A percentile compares a stretch with the other conserved stretches of the same genome.
Conservation (phyloP, 2,888 invertebrate species). For the Meiosimyza decipiens region DNA sequence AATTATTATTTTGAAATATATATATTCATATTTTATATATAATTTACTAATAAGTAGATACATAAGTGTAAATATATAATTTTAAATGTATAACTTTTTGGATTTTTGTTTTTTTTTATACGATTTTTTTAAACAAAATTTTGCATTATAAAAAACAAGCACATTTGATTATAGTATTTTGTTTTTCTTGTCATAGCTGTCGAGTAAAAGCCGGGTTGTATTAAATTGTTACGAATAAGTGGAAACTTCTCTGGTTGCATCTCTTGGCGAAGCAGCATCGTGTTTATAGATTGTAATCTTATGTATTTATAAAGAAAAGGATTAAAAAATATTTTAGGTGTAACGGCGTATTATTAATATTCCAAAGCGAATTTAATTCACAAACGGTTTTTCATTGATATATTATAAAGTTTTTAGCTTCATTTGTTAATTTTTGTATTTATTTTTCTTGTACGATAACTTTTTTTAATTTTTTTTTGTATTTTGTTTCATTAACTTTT, state of each 20-base stretch:
- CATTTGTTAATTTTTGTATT: slow-evolving; percentile 6
- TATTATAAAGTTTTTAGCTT: neutral
- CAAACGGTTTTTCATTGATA: neutral
- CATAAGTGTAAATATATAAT: slow-evolving; percentile 40
- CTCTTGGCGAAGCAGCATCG: slow-evolving; percentile 31
- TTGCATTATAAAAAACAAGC: slow-evolving; percentile 21
- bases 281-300: neutral
- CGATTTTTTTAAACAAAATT: neutral
- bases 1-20: slow-evolving; percentile 25
- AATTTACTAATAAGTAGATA: slow-evolving; percentile 41
- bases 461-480: neutral
- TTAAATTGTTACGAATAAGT: slow-evolving; percentile 12
- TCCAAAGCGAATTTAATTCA: slow-evolving; percentile 22
- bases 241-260: slow-evolving; percentile 15
- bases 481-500: neutral
- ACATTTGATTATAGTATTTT: slow-evolving; percentile 16
- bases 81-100: slow-evolving; percentile 34
- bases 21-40: slow-evolving; percentile 32
- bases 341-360: neutral
- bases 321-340: neutral
- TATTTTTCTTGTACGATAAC: slow-evolving; percentile 13
- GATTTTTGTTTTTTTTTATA: neutral
- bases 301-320: neutral
- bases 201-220: slow-evolving; percentile 21
- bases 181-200: slow-evolving; percentile 19